Conservation (phyloP, 2,113 vertebrate species). For the Danionella cerebrum region DNA sequence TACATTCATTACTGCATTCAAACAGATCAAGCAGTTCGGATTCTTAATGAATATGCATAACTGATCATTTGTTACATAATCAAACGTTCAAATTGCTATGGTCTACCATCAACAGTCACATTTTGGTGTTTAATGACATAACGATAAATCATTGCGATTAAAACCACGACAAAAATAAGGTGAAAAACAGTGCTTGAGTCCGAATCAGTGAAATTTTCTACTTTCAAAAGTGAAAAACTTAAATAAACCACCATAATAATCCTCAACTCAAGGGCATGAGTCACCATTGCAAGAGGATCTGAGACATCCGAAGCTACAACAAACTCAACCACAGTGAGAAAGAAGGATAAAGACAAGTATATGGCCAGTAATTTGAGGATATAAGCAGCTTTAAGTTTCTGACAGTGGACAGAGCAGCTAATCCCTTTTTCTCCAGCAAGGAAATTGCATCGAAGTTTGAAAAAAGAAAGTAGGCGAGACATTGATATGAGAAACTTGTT, state of each 20-base stretch:
- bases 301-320: constrained; percentile 51
- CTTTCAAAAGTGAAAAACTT: neutral
- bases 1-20: no score
- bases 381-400: constrained; percentile 49
- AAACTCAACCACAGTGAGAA: constrained; percentile 22
- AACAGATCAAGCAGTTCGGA: no score
- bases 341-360: constrained; percentile 32
- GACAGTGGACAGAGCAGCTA: constrained; percentile 55
- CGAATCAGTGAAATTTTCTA: neutral
- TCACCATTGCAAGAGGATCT: constrained; percentile 50
- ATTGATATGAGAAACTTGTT: no score
- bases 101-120: no score
- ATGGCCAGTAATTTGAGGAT: constrained; percentile 40
- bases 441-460: constrained; percentile 53
- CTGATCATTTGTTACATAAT: no score
- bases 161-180: no score
- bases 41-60: no score
- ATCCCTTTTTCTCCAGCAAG: constrained; percentile 66
- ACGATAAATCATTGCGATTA: no score
- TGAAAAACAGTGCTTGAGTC: no score
- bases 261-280: constrained; percentile 49
- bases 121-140: no score
- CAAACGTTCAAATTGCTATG: no score
- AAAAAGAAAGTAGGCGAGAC: no score
- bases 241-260: constrained; percentile 36